These are phyloP conservation scores for Brachymystax lenok DNA, from an alignment of 2,797 vertebrate species.

Conservation along the genomic window DNA sequence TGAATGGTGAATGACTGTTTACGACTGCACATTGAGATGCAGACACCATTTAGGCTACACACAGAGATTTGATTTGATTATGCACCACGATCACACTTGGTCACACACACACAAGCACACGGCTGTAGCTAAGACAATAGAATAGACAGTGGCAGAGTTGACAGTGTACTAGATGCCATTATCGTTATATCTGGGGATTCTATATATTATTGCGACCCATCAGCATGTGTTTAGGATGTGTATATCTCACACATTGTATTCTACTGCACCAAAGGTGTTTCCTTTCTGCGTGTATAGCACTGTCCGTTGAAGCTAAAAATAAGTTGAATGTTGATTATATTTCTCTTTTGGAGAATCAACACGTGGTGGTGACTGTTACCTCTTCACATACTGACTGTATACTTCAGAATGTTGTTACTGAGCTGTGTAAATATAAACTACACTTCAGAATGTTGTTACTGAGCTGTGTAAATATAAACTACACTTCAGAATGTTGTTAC, in stretches of 20 bases:
- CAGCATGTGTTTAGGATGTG: slow-evolving; percentile 40
- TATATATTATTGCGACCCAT: slow-evolving; percentile 40
- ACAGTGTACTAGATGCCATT: slow-evolving; percentile 35
- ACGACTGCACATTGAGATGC: neutral
- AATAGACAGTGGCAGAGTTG: slow-evolving; percentile 16
- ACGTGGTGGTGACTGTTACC: slow-evolving; percentile 76
- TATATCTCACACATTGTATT: slow-evolving; percentile 52
- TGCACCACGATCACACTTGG: neutral
- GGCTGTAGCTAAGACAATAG: slow-evolving; percentile 25
- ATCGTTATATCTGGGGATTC: too few species aligned
- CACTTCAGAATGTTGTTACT: too few species aligned
- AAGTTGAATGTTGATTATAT: slow-evolving; percentile 40
- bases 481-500: too few species aligned
- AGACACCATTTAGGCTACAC: neutral
- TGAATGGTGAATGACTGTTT: neutral
- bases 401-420: neutral
- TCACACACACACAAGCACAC: neutral
- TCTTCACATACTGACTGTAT: slow-evolving; percentile 51
- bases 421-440: too few species aligned
- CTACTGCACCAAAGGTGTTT: slow-evolving; percentile 60
- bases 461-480: too few species aligned
- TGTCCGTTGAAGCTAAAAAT: slow-evolving; percentile 60
- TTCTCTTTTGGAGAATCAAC: slow-evolving; percentile 55
- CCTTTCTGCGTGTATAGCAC: slow-evolving; percentile 51
- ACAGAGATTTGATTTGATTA: neutral